These are phyloP conservation scores for Leuctra nigra DNA, from an alignment of 2,888 invertebrate species.

Conservation along the genomic window DNA sequence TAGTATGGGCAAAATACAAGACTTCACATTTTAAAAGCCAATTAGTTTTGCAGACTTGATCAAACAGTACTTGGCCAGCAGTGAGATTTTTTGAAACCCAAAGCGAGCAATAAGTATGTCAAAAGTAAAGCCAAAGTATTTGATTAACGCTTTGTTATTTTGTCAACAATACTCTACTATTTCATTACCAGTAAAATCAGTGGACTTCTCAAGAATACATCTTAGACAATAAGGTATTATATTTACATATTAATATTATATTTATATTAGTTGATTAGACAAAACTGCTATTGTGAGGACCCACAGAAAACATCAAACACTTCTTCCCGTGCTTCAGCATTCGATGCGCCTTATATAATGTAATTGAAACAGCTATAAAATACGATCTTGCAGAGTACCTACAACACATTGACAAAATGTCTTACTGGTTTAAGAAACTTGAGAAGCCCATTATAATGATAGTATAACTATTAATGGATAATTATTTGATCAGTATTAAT, in stretches of 20 bases:
- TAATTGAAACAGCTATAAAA: conserved; percentile 9
- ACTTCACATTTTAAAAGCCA: conserved; percentile 21
- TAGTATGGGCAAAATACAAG: conserved; percentile 21
- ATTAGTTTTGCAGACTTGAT: conserved; percentile 9
- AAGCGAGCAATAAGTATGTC: conserved; percentile 7
- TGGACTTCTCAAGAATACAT: conserved; percentile 26
- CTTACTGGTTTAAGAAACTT: conserved; percentile 21
- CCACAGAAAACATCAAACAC: conserved; percentile 17
- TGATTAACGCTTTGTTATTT: conserved; percentile 21
- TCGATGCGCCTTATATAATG: not conserved
- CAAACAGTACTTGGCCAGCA: conserved; percentile 9
- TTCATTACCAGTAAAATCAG: conserved; percentile 17
- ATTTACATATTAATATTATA: conserved; percentile 14
- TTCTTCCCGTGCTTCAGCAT: not conserved
- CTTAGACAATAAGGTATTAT: conserved; percentile 3
- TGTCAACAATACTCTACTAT: conserved; percentile 24
- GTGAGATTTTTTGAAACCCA: not conserved
- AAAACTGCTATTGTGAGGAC: conserved; percentile 12
- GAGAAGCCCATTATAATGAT: conserved; percentile 27
- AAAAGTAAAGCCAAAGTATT: conserved; percentile 9
- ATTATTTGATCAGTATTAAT: conserved; percentile 25
- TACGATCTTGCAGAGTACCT: conserved; percentile 8
- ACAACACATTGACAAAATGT: conserved; percentile 16
- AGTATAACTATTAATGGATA: conserved; percentile 13
- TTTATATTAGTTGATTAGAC: conserved; percentile 13